Percentiles rank a stretch among this genome's conserved stretches.
Evolutionary conservation across 2,888 invertebrate species (phyloP).

Genomic region (Clepsis dumicolana): DNA sequence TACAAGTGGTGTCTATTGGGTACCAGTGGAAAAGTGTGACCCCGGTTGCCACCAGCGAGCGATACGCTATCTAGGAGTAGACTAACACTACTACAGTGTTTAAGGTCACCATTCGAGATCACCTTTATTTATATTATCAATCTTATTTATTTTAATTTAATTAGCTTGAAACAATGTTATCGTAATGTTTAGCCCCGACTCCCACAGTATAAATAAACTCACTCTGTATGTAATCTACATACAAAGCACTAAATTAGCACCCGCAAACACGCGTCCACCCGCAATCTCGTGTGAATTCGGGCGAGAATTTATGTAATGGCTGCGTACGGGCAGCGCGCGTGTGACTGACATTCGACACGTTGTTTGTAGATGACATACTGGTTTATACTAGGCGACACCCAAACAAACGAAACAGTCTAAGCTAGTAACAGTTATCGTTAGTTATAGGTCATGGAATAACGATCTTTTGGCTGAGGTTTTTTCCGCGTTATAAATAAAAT

Average conservation of each 20-base stretch:
- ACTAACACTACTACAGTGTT: not conserved
- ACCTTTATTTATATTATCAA: constrained; percentile 4
- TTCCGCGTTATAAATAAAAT: constrained; percentile 9
- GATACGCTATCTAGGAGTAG: constrained; percentile 4
- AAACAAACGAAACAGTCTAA: constrained; percentile 6
- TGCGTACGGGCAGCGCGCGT: not conserved
- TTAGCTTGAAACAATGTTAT: constrained; percentile 4
- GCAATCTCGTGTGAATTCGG: not conserved
- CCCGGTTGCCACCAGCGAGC: not conserved
- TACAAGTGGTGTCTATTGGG: not conserved
- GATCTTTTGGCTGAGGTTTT: constrained; percentile 6
- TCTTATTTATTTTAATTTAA: constrained; percentile 6
- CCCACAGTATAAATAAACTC: not conserved
- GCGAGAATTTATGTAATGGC: not conserved
- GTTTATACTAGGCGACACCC: not conserved
- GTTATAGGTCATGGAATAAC: constrained; percentile 23
- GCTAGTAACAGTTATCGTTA: constrained; percentile 21
- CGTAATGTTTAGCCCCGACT: not conserved
- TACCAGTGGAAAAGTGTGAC: not conserved
- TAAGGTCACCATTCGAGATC: constrained; percentile 13
- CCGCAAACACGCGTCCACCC: not conserved
- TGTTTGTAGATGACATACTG: not conserved
- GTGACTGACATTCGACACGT: not conserved
- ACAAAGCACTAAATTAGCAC: not conserved
- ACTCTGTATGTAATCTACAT: not conserved